A percentile compares a stretch with the other conserved stretches of the same genome.
phyloP scores from a whole-genome alignment of 2,797 vertebrate species.

The Babyrousa celebensis region DNA sequence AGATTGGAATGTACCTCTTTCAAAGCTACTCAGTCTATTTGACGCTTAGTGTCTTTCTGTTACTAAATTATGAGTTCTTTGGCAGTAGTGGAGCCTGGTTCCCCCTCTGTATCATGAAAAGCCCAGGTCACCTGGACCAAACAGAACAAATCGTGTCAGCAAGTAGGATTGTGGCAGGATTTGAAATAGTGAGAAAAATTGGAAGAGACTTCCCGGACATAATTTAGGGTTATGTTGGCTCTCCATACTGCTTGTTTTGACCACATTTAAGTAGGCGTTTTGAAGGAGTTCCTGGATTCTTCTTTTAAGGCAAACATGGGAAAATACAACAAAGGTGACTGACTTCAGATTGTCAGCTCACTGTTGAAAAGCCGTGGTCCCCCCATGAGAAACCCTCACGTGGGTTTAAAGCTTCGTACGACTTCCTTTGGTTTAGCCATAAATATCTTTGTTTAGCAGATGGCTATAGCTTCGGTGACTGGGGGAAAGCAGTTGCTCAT shows the following conservation, averaged over 20 bases:
- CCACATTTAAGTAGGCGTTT: conserved; percentile 51
- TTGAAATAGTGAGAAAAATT: conserved; percentile 74
- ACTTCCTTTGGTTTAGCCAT: conserved; percentile 62
- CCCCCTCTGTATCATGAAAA: conserved; percentile 4
- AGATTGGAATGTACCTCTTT: conserved; percentile 13
- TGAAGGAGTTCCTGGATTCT: conserved; percentile 26
- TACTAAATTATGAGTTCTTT: conserved; percentile 42
- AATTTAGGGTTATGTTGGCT: conserved; percentile 39
- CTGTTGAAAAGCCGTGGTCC: conserved; percentile 48
- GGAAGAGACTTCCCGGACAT: not conserved
- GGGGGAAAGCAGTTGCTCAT: conserved; percentile 59
- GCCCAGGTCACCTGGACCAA: conserved; percentile 28
- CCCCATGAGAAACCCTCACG: not conserved
- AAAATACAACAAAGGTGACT: not conserved
- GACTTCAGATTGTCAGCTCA: not conserved
- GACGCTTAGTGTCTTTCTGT: conserved; percentile 39
- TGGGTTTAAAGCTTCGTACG: conserved; percentile 34
- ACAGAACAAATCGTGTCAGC: conserved; percentile 26
- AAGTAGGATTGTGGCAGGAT: conserved; percentile 58
- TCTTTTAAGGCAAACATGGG: not conserved
- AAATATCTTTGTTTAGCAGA: conserved; percentile 56
- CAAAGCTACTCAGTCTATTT: not conserved
- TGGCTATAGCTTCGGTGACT: not conserved
- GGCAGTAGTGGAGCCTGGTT: not conserved
- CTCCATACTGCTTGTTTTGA: conserved; percentile 1